Evolutionary conservation across 2,797 vertebrate genomes (phyloP), one percentile per base, ranked within the genome.

Genomic region (Cuniculus paca): DNA sequence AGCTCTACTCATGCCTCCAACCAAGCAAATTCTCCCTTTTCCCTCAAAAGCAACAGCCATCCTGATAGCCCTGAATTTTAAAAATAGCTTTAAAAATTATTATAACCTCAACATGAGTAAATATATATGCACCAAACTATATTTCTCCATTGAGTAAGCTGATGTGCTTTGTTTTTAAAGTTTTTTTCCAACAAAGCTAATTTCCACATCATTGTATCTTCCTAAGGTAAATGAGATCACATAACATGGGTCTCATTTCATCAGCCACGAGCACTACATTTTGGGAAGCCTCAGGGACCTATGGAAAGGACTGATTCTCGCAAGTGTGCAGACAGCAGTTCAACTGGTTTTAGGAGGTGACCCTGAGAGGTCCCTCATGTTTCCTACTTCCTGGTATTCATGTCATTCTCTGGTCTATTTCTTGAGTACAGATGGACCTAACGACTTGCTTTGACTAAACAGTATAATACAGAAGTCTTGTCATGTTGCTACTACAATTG

Each of bases 21-120:
- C 72, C 9, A 45, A 22, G 26, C 34, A 58, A 28, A 42, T 45
- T 42, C 17, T 65, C 12, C 11, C 7, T 12, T 88, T 34, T 28
- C 63, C 48, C 50, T 89, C 61, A 70, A 74, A 90, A 42, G 31
- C 16, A 65, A 85, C 8, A 19, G 31, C 45, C 48, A 39, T 34
- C 54, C 58, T 60, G 31, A 45, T 34, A 74, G 56, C 28, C 50
- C 39, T 75, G 68, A 91, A 80, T 85, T 88, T 90, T 85, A 82
- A 88, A 78, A 68, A 39, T 34, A 87, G 17, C 20, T 63, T 82
- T 54, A 77, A 50, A 94, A 87, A 65, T 82, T 39, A 93, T 39
- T 68, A 58, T 1, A 94, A 36, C 17, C 22, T 84, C 9, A 54
- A 91, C 39, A 24, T 45, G n/a, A 87, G 42, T 82, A 93, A 77